Evolutionary conservation across 2,797 vertebrate species (phyloP).

Genomic region (Botia almorhae): DNA sequence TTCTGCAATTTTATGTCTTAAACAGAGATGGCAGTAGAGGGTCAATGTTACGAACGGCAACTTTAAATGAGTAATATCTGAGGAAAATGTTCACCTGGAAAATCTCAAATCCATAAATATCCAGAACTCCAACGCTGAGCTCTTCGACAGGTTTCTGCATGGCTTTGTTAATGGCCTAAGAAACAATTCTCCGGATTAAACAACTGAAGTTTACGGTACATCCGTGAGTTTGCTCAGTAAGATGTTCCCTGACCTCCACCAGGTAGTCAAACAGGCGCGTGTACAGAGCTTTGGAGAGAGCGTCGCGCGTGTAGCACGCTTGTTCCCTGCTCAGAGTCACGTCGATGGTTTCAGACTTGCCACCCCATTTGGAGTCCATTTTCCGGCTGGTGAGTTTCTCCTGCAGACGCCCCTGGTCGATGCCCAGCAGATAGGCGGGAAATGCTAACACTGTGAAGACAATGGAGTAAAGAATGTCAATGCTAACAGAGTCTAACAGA

Average conservation of each 20-base stretch:
- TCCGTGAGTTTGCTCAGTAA: no score
- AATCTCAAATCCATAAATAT: constrained; percentile 99
- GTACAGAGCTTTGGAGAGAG: constrained; percentile 94
- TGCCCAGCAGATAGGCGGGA: constrained; percentile 94
- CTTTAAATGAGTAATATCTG: not conserved
- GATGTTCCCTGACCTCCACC: constrained; percentile 82
- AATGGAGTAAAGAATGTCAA: no score
- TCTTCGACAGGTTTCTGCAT: constrained; percentile 81
- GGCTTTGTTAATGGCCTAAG: constrained; percentile 96
- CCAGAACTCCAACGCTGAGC: constrained; percentile 92
- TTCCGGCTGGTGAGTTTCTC: constrained; percentile 97
- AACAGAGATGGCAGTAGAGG: no score
- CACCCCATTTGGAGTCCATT: constrained; percentile 99
- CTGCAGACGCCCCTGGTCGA: constrained; percentile 90
- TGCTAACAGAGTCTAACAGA: no score
- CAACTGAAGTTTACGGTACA: not conserved
- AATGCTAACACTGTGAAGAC: constrained; percentile 75
- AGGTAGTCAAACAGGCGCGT: constrained; percentile 92
- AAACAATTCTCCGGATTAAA: constrained; percentile 11
- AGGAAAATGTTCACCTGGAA: constrained; percentile 86
- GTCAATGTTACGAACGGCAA: no score
- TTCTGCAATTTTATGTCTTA: not conserved
- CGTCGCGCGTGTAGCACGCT: constrained; percentile 94
- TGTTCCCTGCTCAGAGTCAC: constrained; percentile 98
- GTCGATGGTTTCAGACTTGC: constrained; percentile 90